phyloP scores from a whole-genome alignment of 2,113 vertebrate genomes.

The Coryphaenoides rupestris region DNA sequence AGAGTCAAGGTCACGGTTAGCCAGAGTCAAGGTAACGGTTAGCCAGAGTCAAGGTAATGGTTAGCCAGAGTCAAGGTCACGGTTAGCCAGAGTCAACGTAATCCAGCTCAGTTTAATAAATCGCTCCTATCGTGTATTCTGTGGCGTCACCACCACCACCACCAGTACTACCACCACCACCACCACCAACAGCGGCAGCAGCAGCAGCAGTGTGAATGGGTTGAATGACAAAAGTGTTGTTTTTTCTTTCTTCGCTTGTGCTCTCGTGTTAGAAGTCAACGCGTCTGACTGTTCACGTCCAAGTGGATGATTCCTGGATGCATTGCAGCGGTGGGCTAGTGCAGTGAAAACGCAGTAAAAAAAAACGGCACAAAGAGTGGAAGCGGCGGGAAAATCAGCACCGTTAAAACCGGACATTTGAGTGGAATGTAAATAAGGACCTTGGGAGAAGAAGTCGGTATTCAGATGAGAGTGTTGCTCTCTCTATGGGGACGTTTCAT shows the following conservation, averaged over 20 bases:
- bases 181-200: neutral
- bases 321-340: constrained; percentile 36
- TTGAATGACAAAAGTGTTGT: neutral
- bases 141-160: too few species aligned
- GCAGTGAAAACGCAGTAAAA: constrained; percentile 35
- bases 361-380: constrained; percentile 30
- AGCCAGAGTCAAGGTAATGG: too few species aligned
- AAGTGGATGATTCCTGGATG: constrained; percentile 22
- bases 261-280: constrained; percentile 32
- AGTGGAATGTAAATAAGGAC: constrained; percentile 28
- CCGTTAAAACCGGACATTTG: constrained; percentile 9
- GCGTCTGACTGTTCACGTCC: constrained; percentile 38
- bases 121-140: too few species aligned
- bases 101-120: too few species aligned
- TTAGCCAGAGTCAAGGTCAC: too few species aligned
- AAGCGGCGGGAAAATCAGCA: constrained; percentile 23
- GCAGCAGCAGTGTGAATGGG: neutral
- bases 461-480: constrained; percentile 16
- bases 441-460: constrained; percentile 12
- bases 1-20: too few species aligned
- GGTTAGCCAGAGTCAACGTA: too few species aligned
- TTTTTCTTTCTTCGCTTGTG: neutral
- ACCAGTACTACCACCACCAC: too few species aligned
- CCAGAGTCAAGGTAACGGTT: too few species aligned
- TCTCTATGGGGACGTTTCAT: neutral